Evolutionary conservation across 2,888 invertebrate genomes (phyloP).

Genomic region (Ptychoptera albimana): DNA sequence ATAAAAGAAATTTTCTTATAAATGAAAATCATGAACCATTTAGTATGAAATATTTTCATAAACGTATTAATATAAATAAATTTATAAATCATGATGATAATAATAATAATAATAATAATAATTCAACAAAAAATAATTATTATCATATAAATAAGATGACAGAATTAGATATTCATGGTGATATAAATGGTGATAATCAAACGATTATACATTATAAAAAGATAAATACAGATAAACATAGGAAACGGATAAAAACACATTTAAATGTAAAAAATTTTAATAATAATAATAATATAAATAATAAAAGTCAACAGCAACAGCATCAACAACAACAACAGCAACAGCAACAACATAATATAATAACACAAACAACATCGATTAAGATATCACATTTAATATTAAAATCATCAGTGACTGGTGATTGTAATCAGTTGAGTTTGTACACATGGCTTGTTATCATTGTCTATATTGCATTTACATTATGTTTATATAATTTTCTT

Average conservation of each 20-base stretch:
- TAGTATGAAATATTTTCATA: conserved; percentile 10
- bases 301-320: background rate
- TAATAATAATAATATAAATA: conserved; percentile 1
- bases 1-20: conserved; percentile 8
- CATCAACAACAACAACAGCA: background rate
- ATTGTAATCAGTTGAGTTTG: conserved; percentile 15
- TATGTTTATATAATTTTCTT: conserved; percentile 34
- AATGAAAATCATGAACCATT: conserved; percentile 4
- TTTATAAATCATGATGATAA: background rate
- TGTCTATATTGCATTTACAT: conserved; percentile 32
- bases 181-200: background rate
- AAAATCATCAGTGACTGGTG: conserved; percentile 11
- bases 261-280: background rate
- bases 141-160: conserved; percentile 5
- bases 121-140: conserved; percentile 8
- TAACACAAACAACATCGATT: conserved; percentile 2
- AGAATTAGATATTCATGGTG: background rate
- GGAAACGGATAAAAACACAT: conserved; percentile 1
- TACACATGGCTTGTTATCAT: conserved; percentile 35
- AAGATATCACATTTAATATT: conserved; percentile 4
- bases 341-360: conserved; percentile 1
- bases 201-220: conserved; percentile 1
- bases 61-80: conserved; percentile 4
- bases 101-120: background rate
- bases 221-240: conserved; percentile 3